Percentiles rank a stretch among this genome's conserved stretches.
phyloP scores from a whole-genome alignment of 1,140 invertebrate species.

The Zaprionus ghesquierei region DNA sequence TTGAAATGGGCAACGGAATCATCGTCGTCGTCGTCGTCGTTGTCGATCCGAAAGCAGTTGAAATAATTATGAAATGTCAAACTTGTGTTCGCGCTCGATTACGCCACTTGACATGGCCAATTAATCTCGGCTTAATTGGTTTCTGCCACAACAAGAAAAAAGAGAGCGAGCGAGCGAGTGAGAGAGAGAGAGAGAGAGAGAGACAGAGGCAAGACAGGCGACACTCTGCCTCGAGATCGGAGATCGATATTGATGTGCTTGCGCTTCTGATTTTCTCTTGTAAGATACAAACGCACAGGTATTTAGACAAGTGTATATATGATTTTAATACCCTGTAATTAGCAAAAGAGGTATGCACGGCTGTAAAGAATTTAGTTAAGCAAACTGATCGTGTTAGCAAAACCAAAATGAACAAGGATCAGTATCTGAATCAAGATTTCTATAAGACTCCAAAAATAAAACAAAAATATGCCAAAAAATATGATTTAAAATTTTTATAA shows the following conservation, averaged over 20 bases:
- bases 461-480: too few relatives aligned
- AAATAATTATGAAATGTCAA: slow-evolving; percentile 81
- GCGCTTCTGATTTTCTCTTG: slow-evolving; percentile 69
- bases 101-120: slow-evolving; percentile 81
- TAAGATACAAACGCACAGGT: slow-evolving; percentile 18
- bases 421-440: too few relatives aligned
- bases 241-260: slow-evolving; percentile 70
- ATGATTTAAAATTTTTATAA: too few relatives aligned
- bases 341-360: background rate
- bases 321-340: slow-evolving; percentile 21
- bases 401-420: too few relatives aligned
- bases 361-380: background rate
- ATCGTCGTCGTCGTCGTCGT: background rate
- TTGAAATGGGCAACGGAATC: slow-evolving; percentile 43
- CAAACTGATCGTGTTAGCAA: too few relatives aligned
- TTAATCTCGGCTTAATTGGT: slow-evolving; percentile 81
- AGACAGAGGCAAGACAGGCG: slow-evolving; percentile 10
- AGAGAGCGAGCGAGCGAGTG: slow-evolving; percentile 10
- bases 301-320: slow-evolving; percentile 18
- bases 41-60: slow-evolving; percentile 55
- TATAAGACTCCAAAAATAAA: too few relatives aligned
- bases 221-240: slow-evolving; percentile 21
- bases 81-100: slow-evolving; percentile 81
- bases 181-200: slow-evolving; percentile 12
- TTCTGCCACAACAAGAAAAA: slow-evolving; percentile 69